phyloP scores from a whole-genome alignment of 1,140 invertebrate species.

The Platyura marginata region DNA sequence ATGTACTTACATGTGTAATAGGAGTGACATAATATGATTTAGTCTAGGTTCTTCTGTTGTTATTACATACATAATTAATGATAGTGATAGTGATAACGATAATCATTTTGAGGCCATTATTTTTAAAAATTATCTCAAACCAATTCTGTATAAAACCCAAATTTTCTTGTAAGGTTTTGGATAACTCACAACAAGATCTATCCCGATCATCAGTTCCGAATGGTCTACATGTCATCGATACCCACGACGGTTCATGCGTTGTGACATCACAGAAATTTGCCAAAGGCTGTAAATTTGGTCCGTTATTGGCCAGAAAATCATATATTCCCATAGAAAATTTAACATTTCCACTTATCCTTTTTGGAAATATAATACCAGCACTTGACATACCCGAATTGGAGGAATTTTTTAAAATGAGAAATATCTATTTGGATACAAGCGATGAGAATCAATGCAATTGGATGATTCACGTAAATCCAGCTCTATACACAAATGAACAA shows the following conservation, averaged over 20 bases:
- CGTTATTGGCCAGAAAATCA: conserved; percentile 1
- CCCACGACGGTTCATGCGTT: neutral
- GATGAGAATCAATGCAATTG: conserved; percentile 39
- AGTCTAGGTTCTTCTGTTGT: no score
- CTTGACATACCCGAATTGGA: conserved; percentile 4
- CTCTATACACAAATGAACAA: conserved; percentile 27
- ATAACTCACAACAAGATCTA: conserved; percentile 1
- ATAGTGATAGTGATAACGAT: neutral
- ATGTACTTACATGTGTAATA: no score
- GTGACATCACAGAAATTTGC: conserved; percentile 3
- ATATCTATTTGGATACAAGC: conserved; percentile 30
- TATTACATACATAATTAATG: no score
- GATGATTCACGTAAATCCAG: conserved; percentile 39
- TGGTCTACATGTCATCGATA: conserved; percentile 1
- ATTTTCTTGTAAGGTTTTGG: neutral
- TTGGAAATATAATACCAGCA: conserved; percentile 4
- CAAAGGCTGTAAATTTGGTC: conserved; percentile 4
- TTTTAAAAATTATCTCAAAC: neutral
- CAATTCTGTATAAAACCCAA: neutral
- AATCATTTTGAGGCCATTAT: neutral
- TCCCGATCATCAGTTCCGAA: conserved; percentile 2
- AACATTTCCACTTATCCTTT: conserved; percentile 4
- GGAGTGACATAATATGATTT: no score
- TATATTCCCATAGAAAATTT: neutral
- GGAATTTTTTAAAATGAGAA: conserved; percentile 4